A percentile compares a stretch with the other conserved stretches of the same genome.
Conservation (phyloP, 2,888 invertebrate species). For the Caenorhabditis becei region DNA sequence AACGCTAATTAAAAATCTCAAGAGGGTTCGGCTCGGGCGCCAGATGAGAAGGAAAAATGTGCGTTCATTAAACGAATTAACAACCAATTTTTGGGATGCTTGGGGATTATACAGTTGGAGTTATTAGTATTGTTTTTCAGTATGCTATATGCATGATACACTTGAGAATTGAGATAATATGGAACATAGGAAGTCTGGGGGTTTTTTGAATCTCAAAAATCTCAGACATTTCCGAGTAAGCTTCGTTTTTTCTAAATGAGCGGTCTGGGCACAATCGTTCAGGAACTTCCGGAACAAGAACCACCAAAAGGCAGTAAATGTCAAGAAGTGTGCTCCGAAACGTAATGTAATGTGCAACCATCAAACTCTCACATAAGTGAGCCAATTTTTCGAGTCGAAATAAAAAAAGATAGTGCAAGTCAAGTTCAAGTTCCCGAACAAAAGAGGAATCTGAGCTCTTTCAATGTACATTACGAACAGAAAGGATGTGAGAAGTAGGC, state of each 20-base stretch:
- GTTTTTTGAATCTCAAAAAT: no score
- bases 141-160: neutral
- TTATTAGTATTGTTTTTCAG: neutral
- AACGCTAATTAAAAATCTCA: slow-evolving; percentile 59
- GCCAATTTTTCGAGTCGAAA: slow-evolving; percentile 4
- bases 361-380: slow-evolving; percentile 35
- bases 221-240: no score
- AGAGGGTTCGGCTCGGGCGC: slow-evolving; percentile 30
- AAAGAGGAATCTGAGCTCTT: slow-evolving; percentile 1
- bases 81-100: slow-evolving; percentile 15
- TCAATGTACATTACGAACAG: neutral
- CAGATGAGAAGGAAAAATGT: slow-evolving; percentile 1
- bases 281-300: neutral
- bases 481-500: neutral
- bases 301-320: neutral
- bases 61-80: slow-evolving; percentile 46
- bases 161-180: no score
- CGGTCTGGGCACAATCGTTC: no score
- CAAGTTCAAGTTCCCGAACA: neutral
- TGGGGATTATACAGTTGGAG: neutral
- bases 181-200: no score
- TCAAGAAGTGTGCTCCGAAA: neutral
- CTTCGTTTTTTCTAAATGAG: no score
- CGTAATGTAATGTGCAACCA: slow-evolving; percentile 22
- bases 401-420: slow-evolving; percentile 20